phyloP scores from a whole-genome alignment of 2,888 invertebrate species.

The Caenorhabditis auriculariae region DNA sequence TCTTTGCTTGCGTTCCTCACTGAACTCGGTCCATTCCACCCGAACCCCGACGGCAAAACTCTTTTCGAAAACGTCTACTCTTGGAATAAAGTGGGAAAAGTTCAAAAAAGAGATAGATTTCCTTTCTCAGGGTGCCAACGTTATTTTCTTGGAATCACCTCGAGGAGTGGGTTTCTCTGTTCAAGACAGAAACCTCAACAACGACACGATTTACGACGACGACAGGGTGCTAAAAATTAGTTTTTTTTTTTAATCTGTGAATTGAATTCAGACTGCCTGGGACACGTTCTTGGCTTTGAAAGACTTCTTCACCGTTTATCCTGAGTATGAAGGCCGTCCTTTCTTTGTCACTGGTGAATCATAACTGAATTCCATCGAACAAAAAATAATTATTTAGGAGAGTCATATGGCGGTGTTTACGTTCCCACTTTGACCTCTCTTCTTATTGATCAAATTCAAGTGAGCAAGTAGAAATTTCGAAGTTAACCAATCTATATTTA shows the following conservation, averaged over 20 bases:
- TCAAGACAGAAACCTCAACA: constrained; percentile 41
- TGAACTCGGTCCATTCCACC: constrained; percentile 49
- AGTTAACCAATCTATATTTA: constrained; percentile 2
- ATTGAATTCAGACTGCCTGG: constrained; percentile 60
- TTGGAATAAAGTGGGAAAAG: constrained; percentile 64
- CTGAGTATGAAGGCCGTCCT: constrained; percentile 65
- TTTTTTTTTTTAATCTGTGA: not conserved
- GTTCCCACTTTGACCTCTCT: constrained; percentile 43
- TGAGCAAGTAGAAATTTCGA: not conserved
- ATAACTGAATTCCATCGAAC: not conserved
- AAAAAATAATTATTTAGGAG: constrained; percentile 1
- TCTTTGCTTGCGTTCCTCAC: constrained; percentile 42
- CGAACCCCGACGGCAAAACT: constrained; percentile 58
- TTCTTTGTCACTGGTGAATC: constrained; percentile 62
- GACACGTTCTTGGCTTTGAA: constrained; percentile 66
- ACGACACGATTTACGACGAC: constrained; percentile 39
- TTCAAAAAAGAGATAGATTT: not conserved
- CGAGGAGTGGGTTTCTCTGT: constrained; percentile 68
- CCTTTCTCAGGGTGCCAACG: constrained; percentile 65
- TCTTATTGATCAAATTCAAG: constrained; percentile 45
- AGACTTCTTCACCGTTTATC: constrained; percentile 66
- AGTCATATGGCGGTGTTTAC: constrained; percentile 44
- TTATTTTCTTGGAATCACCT: constrained; percentile 68
- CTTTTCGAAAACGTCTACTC: constrained; percentile 59
- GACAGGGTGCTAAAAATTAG: constrained; percentile 19